These are phyloP conservation scores for Limanda limanda DNA, from an alignment of 2,113 vertebrate genomes.

Conservation along the genomic window DNA sequence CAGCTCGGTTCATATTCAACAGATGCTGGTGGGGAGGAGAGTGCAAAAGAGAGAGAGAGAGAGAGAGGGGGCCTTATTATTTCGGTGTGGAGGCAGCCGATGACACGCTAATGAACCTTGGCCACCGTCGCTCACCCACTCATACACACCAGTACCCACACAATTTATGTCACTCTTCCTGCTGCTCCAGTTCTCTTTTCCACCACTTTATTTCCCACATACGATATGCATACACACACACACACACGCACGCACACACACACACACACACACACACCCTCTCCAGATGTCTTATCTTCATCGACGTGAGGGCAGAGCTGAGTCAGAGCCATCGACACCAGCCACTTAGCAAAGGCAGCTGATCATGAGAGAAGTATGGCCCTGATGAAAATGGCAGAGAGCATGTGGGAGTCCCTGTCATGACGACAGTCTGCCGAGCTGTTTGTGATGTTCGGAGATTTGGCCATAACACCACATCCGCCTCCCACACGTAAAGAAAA, in stretches of 20 bases:
- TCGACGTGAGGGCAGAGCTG: slow-evolving; percentile 68
- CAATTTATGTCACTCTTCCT: slow-evolving; percentile 59
- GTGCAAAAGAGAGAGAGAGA: slow-evolving; percentile 27
- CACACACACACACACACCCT: slow-evolving; percentile 11
- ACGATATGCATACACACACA: neutral
- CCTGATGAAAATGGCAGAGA: slow-evolving; percentile 61
- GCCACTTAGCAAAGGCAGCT: slow-evolving; percentile 74
- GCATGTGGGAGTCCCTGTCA: slow-evolving; percentile 58
- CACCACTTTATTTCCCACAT: slow-evolving; percentile 37
- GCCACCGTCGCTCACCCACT: slow-evolving; percentile 70
- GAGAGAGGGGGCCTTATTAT: slow-evolving; percentile 73
- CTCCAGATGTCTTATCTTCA: slow-evolving; percentile 76
- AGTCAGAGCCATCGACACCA: slow-evolving; percentile 75
- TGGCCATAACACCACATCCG: slow-evolving; percentile 4
- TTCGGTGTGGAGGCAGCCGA: slow-evolving; percentile 81
- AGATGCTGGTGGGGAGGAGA: slow-evolving; percentile 27
- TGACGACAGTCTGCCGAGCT: slow-evolving; percentile 52
- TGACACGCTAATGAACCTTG: slow-evolving; percentile 84
- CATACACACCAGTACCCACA: slow-evolving; percentile 65
- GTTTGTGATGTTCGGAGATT: slow-evolving; percentile 44
- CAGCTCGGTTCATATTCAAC: slow-evolving; percentile 57
- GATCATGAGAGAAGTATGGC: slow-evolving; percentile 68
- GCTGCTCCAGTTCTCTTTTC: slow-evolving; percentile 41
- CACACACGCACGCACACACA: slow-evolving; percentile 20
- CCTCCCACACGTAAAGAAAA: slow-evolving; percentile 33